Base-by-base conservation (phyloP, 2,888 invertebrate genomes). In the Ornithoptera alexandrae region DNA sequence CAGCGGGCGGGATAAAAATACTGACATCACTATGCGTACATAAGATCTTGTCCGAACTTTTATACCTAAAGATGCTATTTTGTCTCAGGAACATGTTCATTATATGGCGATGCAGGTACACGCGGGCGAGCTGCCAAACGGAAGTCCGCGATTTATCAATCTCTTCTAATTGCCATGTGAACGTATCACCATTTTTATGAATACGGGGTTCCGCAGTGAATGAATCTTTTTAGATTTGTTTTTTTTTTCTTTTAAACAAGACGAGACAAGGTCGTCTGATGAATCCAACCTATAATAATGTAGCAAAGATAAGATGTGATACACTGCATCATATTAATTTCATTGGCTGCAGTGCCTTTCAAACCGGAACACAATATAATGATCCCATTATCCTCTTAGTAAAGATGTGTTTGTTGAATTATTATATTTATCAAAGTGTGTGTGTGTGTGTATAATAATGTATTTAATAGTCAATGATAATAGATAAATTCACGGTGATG, bases 1-100 rank as follows among this genome's bases (percentile, higher is more conserved):
- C 58, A 39, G 62, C 62, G 50, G n/a, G 17, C 42, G 39, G 58
- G 66, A 66, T 53, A 53, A 53, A 62, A 62, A 62, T 63, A 67
- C 50, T 70, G 70, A 70, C 63, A 63, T 70, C 70, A 70, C 53
- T 63, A 22, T 60, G 18, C 10, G 20, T 5, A 22, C 10, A 4
- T 22, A 15, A 20, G 5, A 50, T 50, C 15, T 50, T 17, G 50
- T 50, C 5, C 2, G 18, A 50, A 50, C 18, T 50, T 50, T 50
- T 17, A 18, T 18, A 50, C 2, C 50, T 50, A 50, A 50, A 50
- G 18, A 50, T 50, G 17, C 17, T 50, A 50, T 15, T 50, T 17
- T 50, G 18, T 5, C 12, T 50, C 15, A 15, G 15, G 50, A 50
- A 18, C 50, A 18, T 50, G 15, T 50, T 18, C 50, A 15, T 50